A percentile compares a stretch with the other conserved stretches of the same genome.
These are phyloP conservation scores for Corynorhinus townsendii DNA, from an alignment of 2,113 vertebrate genomes.

Conservation along the genomic window DNA sequence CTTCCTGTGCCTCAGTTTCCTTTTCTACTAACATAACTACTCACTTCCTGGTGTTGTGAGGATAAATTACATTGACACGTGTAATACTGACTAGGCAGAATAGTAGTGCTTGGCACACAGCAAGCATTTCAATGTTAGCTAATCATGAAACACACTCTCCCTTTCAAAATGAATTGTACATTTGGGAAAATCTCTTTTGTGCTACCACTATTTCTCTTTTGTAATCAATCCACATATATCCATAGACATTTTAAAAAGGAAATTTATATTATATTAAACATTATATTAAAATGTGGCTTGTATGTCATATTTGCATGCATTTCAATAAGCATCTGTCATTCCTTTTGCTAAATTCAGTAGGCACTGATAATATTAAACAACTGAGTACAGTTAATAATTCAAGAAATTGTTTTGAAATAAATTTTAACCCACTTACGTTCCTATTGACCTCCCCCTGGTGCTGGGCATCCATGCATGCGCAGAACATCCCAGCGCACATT, in stretches of 20 bases:
- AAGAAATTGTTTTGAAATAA: not conserved
- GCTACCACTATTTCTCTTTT: not conserved
- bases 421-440: slow-evolving; percentile 5
- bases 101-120: not conserved
- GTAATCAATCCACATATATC: not conserved
- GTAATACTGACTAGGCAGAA: not conserved
- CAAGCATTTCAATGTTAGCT: not conserved
- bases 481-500: too few species aligned
- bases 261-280: not conserved
- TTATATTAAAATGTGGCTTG: slow-evolving; percentile 64
- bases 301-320: slow-evolving; percentile 61
- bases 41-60: not conserved
- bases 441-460: not conserved
- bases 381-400: slow-evolving; percentile 40
- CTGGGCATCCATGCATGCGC: too few species aligned
- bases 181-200: not conserved
- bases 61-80: not conserved
- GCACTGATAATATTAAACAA: slow-evolving; percentile 38
- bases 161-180: slow-evolving; percentile 10
- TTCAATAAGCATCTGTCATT: slow-evolving; percentile 63
- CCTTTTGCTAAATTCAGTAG: slow-evolving; percentile 26
- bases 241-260: not conserved
- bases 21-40: not conserved
- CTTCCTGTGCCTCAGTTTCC: not conserved
- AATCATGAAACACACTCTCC: not conserved